phyloP scores from a whole-genome alignment of 37 sponge, comb jelly and placozoan genomes.

The Halichondria panicea region DNA sequence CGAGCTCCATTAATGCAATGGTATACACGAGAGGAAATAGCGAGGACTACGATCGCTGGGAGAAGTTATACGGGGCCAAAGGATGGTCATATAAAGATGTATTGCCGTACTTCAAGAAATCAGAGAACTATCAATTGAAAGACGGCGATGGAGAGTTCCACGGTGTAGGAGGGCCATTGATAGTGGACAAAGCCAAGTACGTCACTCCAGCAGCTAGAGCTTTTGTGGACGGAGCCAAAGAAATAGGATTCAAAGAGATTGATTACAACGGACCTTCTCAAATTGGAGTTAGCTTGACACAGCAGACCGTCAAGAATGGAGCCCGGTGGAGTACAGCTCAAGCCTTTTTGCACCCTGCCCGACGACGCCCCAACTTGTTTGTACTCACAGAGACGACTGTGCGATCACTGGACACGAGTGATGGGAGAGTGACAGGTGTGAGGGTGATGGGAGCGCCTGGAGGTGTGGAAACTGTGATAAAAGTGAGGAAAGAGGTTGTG shows the following conservation, averaged over 20 bases:
- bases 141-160: conserved; percentile 59
- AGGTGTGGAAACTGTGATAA: conserved; percentile 17
- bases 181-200: conserved; percentile 37
- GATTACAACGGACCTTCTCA: conserved; percentile 79
- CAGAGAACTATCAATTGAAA: conserved; percentile 49
- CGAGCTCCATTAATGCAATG: conserved; percentile 77
- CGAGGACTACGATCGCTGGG: conserved; percentile 84
- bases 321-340: conserved; percentile 57
- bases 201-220: conserved; percentile 44
- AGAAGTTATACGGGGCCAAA: conserved; percentile 62
- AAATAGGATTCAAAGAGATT: conserved; percentile 55
- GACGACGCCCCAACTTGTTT: conserved; percentile 60
- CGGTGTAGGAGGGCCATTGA: conserved; percentile 69
- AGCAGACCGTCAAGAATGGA: conserved; percentile 61
- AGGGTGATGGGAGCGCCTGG: conserved; percentile 18
- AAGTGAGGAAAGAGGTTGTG: conserved; percentile 70
- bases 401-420: conserved; percentile 19
- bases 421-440: conserved; percentile 30
- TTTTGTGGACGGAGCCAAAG: conserved; percentile 64
- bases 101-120: conserved; percentile 87
- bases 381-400: conserved; percentile 45
- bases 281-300: conserved; percentile 58
- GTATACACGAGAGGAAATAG: conserved; percentile 80
- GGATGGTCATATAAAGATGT: conserved; percentile 84
- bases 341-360: conserved; percentile 73